phyloP scores from a whole-genome alignment of 2,888 invertebrate genomes.

The Poecilobothrus nobilitatus region DNA sequence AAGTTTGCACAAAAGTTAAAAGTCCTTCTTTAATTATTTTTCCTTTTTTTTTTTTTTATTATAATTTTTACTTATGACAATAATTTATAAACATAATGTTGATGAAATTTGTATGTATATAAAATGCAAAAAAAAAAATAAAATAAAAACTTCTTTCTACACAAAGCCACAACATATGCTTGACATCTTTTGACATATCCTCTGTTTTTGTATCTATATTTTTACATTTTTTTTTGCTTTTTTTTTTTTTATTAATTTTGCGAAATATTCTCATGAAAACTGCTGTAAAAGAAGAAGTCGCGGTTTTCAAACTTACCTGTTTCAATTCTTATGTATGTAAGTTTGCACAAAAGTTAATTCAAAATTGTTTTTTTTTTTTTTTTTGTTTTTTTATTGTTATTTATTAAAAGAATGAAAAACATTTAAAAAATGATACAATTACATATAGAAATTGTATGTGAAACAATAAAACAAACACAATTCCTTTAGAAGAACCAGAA shows the following conservation, averaged over 20 bases:
- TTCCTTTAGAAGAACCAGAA: not conserved
- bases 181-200: constrained; percentile 6
- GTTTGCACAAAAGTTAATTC: not conserved
- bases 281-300: not conserved
- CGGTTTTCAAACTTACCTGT: not conserved
- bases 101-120: no score
- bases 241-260: not conserved
- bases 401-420: not conserved
- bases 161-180: constrained; percentile 2
- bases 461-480: no score
- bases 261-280: not conserved
- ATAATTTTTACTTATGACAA: no score
- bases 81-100: no score
- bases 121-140: no score
- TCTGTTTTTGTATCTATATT: not conserved
- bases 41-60: no score
- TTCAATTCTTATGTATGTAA: not conserved
- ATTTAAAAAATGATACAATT: not conserved
- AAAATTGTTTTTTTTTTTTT: no score
- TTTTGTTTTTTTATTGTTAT: no score
- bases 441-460: not conserved
- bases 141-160: no score
- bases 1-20: no score
- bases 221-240: no score
- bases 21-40: no score